Percentiles rank a stretch among this genome's conserved stretches.
Evolutionary conservation across 1,140 invertebrate genomes (phyloP).

Genomic region (Sinella curviseta): DNA sequence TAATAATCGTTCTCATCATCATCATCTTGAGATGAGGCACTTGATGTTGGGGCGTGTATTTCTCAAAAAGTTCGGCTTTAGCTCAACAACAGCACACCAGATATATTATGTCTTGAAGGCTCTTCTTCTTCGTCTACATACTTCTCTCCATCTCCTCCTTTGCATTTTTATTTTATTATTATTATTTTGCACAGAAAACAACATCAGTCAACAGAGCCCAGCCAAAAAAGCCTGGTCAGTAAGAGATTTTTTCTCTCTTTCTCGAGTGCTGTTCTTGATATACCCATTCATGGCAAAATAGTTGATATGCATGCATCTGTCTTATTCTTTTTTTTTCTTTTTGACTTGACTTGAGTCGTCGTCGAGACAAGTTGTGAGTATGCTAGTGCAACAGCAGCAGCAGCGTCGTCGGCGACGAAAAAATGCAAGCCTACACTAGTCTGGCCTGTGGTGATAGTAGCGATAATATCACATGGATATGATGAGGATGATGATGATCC

Average conservation of each 20-base stretch:
- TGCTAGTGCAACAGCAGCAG: no score
- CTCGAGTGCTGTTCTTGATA: neutral
- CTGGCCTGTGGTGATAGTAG: neutral
- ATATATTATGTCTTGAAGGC: conserved; percentile 8
- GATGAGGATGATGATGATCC: neutral
- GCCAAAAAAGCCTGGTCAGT: neutral
- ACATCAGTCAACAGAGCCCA: neutral
- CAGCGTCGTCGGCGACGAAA: no score
- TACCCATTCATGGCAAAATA: neutral
- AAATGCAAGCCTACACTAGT: neutral
- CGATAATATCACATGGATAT: neutral
- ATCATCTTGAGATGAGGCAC: neutral
- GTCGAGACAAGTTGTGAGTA: no score
- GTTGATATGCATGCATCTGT: neutral
- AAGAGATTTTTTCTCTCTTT: neutral
- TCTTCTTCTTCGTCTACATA: neutral
- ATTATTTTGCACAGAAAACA: conserved; percentile 4
- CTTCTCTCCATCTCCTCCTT: neutral
- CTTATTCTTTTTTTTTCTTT: neutral
- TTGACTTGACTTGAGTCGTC: no score
- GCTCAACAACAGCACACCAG: neutral
- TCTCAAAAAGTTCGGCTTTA: neutral
- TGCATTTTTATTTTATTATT: conserved; percentile 21
- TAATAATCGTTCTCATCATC: neutral
- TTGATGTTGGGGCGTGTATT: conserved; percentile 16